These are phyloP conservation scores for Pollenia labialis DNA, from an alignment of 2,888 invertebrate species.

Conservation along the genomic window DNA sequence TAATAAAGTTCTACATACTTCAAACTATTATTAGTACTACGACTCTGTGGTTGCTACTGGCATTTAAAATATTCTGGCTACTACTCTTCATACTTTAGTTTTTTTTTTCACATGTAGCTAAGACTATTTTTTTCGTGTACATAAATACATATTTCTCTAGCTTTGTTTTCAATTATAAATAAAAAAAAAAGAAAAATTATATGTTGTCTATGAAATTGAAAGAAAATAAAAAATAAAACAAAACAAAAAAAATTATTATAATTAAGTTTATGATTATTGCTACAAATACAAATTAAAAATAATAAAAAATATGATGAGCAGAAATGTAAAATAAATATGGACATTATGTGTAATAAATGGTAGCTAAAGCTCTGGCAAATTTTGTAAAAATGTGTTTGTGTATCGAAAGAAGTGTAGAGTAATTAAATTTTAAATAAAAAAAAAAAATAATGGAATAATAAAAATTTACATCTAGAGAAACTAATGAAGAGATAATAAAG, in stretches of 20 bases:
- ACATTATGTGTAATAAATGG: slow-evolving; percentile 19
- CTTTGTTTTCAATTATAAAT: slow-evolving; percentile 50
- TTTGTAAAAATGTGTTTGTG: slow-evolving; percentile 7
- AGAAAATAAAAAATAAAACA: slow-evolving; percentile 20
- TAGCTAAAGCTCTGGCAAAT: not conserved
- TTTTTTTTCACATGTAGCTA: not conserved
- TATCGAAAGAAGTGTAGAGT: slow-evolving; percentile 10
- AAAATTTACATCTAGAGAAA: slow-evolving; percentile 28
- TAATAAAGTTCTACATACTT: slow-evolving; percentile 44
- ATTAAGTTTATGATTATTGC: slow-evolving; percentile 71
- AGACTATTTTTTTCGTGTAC: not conserved
- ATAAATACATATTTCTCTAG: not conserved
- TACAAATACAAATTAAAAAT: slow-evolving; percentile 50
- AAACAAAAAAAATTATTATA: slow-evolving; percentile 41
- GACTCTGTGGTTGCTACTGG: slow-evolving; percentile 11
- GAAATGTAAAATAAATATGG: slow-evolving; percentile 25
- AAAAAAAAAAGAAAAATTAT: slow-evolving; percentile 30
- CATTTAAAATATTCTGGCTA: slow-evolving; percentile 29
- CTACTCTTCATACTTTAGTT: slow-evolving; percentile 28
- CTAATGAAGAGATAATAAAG: slow-evolving; percentile 48
- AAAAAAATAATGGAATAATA: slow-evolving; percentile 51
- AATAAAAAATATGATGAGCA: slow-evolving; percentile 37
- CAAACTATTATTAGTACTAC: slow-evolving; percentile 27
- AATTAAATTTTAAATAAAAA: slow-evolving; percentile 60
- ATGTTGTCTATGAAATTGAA: slow-evolving; percentile 7